A percentile compares a stretch with the other conserved stretches of the same genome.
These are phyloP conservation scores for Tachyglossus aculeatus DNA, from an alignment of 2,797 vertebrate genomes.

Conservation along the genomic window DNA sequence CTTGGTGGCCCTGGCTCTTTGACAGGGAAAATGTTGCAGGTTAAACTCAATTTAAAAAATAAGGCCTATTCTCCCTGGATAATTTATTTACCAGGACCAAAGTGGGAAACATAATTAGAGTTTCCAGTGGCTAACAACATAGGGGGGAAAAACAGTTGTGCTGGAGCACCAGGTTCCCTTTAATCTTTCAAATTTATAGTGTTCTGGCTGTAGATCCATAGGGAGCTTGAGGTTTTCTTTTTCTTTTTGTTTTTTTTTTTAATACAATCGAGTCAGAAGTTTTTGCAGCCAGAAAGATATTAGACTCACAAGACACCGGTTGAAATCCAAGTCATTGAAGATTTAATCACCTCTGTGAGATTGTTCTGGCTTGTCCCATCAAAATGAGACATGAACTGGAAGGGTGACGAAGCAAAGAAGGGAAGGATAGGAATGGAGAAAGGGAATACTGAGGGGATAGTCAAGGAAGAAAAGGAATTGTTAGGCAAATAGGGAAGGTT, in stretches of 20 bases:
- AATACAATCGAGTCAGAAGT: background rate
- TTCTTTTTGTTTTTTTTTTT: background rate
- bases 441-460: background rate
- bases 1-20: no score
- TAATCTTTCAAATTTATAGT: conserved; percentile 5
- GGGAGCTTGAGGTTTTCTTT: background rate
- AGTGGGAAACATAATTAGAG: conserved; percentile 2
- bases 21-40: no score
- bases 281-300: background rate
- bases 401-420: no score
- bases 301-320: rapidly evolving
- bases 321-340: background rate
- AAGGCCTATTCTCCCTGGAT: background rate
- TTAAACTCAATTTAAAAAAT: background rate
- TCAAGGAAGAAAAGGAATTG: no score
- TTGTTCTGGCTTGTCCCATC: background rate
- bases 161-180: background rate
- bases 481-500: rapidly evolving
- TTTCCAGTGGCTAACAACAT: background rate
- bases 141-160: background rate
- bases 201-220: background rate
- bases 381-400: no score
- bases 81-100: conserved; percentile 1
- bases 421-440: background rate
- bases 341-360: background rate